Base-by-base conservation (phyloP, 64 coral and sea anemone species). In the Dendrophyllia cribrosa region DNA sequence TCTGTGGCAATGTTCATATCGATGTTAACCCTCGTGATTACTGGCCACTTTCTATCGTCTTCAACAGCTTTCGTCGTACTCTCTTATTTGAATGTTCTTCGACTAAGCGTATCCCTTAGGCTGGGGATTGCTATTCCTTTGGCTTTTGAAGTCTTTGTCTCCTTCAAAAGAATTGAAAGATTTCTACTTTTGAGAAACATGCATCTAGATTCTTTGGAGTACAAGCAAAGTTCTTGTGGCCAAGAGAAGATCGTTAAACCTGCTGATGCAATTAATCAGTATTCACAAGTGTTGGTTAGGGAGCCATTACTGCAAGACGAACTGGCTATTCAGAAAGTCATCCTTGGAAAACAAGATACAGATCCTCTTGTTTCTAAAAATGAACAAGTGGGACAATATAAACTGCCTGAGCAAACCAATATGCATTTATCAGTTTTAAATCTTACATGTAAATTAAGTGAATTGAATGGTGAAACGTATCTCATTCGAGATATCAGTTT, bases 11-110 rank as follows among this genome's bases (percentile, higher is more conserved):
- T 77, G 0, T 68, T 82, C 4, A 55, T 91, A 9, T 11, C 89
- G 1, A 62, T 91, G 16, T 55, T 82, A 14, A 20, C 71, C 1
- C 74, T 91, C 4, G 55, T 72, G 20, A 16, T 53, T 10, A 83
- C 77, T 9, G 77, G 65, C 47, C 43, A 91, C 17, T 45, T 43
- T 12, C 51, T 82, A 4, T 59, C 66, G 4, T 24, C 89, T 53
- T 59, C 78, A 17, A 74, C 25, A 45, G 89, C 81, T 2, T 91
- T 91, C 56, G 74, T 82, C 43, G 25, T 91, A 15, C 68, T 91
- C 17, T 49, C 89, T 60, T 59, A 83, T 14, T 73, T 79, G 77
- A 83, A 73, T 9, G n/a, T 59, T 19, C 68, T 82, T 23, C 89
- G 81, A 48, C 51, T 62, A 23, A 68, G 59, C 16, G 9, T 83